Percentiles rank a stretch among this genome's conserved stretches.
These are phyloP conservation scores for Miltochrista miniata DNA, from an alignment of 2,888 invertebrate genomes.

Conservation along the genomic window DNA sequence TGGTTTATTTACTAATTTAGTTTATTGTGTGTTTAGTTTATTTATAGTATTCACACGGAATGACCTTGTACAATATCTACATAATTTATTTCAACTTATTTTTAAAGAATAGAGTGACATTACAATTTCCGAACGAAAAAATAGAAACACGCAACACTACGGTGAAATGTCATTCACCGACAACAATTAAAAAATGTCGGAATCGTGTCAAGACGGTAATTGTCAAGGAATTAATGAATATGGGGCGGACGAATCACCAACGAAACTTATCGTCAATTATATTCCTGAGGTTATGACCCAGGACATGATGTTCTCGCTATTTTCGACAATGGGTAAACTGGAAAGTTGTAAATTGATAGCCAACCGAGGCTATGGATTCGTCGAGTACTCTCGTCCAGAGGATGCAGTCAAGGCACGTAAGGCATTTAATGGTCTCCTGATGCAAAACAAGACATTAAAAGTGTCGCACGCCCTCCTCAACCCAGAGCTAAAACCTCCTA, in stretches of 20 bases:
- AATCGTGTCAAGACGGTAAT: slow-evolving; percentile 84
- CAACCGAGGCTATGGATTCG: slow-evolving; percentile 83
- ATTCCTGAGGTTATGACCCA: slow-evolving; percentile 84
- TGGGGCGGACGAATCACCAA: slow-evolving; percentile 82
- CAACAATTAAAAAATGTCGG: slow-evolving; percentile 85
- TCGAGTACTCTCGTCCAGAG: slow-evolving; percentile 79
- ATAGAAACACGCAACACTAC: slow-evolving; percentile 59
- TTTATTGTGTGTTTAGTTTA: no score
- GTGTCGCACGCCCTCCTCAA: slow-evolving; percentile 80
- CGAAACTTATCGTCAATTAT: slow-evolving; percentile 84
- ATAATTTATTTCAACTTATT: no score
- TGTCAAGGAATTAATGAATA: slow-evolving; percentile 83
- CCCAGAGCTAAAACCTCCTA: slow-evolving; percentile 78
- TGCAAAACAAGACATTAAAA: slow-evolving; percentile 83
- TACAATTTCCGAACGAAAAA: slow-evolving; percentile 55
- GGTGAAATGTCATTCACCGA: slow-evolving; percentile 80
- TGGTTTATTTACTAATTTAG: no score
- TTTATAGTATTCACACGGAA: no score
- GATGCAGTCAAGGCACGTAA: slow-evolving; percentile 80
- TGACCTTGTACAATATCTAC: no score
- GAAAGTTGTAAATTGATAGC: slow-evolving; percentile 84
- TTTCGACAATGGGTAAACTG: slow-evolving; percentile 83
- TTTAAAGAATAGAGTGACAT: neutral
- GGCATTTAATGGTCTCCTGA: slow-evolving; percentile 79
- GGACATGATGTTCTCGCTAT: slow-evolving; percentile 83